A percentile compares a stretch with the other conserved stretches of the same genome.
Conservation (phyloP, 2,888 invertebrate species). For the Myopa testacea region DNA sequence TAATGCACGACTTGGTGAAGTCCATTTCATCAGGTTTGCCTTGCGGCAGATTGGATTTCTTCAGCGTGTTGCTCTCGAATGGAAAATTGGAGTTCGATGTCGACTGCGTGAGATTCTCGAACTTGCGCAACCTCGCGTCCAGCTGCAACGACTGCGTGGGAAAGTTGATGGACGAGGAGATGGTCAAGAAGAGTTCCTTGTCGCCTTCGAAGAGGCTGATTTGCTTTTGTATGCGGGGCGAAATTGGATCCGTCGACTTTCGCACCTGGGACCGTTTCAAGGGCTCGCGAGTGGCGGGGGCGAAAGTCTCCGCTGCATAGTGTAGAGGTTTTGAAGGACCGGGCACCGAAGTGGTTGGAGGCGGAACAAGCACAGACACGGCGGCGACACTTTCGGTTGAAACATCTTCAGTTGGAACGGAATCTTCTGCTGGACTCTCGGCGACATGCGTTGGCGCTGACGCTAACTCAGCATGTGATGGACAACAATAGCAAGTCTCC, state of each 20-base stretch:
- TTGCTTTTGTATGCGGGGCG: constrained; percentile 64
- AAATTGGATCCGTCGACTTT: constrained; percentile 60
- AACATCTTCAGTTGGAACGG: not conserved
- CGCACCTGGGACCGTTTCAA: constrained; percentile 51
- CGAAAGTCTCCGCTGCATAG: constrained; percentile 1
- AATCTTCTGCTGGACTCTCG: constrained; percentile 27
- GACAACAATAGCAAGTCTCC: constrained; percentile 59
- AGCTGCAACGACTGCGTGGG: constrained; percentile 55
- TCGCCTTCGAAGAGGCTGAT: constrained; percentile 63
- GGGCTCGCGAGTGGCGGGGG: not conserved
- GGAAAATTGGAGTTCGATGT: constrained; percentile 65
- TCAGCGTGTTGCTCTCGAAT: constrained; percentile 63
- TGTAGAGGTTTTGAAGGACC: not conserved
- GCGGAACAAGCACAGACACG: constrained; percentile 34
- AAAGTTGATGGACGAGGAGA: constrained; percentile 56
- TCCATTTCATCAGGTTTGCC: constrained; percentile 32
- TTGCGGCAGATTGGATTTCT: constrained; percentile 49
- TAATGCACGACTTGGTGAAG: constrained; percentile 62
- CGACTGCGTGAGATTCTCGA: constrained; percentile 63
- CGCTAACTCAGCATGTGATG: constrained; percentile 52
- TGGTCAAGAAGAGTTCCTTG: constrained; percentile 52
- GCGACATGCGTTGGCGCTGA: not conserved
- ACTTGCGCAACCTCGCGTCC: constrained; percentile 61
- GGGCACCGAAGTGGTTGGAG: constrained; percentile 17
- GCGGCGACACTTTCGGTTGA: not conserved